Conservation (phyloP, 2,888 invertebrate genomes). For the Athalia cordata region DNA sequence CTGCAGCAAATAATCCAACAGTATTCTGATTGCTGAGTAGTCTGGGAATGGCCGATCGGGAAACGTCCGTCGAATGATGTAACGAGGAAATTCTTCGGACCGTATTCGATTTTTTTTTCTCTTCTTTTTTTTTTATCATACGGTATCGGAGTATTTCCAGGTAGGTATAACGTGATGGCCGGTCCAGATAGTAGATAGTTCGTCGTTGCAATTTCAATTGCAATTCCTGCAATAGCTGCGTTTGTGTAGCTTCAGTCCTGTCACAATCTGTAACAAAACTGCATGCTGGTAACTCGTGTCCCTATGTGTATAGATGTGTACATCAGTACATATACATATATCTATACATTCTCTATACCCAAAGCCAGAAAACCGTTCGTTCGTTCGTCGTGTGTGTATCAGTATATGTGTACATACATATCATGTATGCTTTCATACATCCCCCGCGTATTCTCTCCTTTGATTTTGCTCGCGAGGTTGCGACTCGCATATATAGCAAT, state of each 20-base stretch:
- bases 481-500: constrained; percentile 18
- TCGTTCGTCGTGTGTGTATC: not conserved
- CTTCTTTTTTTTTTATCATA: not conserved
- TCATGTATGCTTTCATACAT: not conserved
- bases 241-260: not conserved
- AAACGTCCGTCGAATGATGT: not conserved
- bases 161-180: not conserved
- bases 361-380: constrained; percentile 15
- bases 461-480: not conserved
- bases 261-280: constrained; percentile 11
- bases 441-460: not conserved
- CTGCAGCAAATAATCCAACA: too few relatives aligned
- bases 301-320: not conserved
- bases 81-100: not conserved
- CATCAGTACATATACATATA: not conserved
- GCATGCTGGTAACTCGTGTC: not conserved
- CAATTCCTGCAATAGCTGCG: not conserved
- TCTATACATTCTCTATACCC: not conserved
- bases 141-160: not conserved
- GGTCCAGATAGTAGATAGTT: not conserved
- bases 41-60: too few relatives aligned
- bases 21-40: too few relatives aligned
- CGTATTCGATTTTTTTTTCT: not conserved
- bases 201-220: constrained; percentile 3
- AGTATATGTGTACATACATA: too few relatives aligned